A percentile compares a stretch with the other conserved stretches of the same genome.
phyloP scores from a whole-genome alignment of 2,888 invertebrate genomes.

The Himalopsyche tibetana region DNA sequence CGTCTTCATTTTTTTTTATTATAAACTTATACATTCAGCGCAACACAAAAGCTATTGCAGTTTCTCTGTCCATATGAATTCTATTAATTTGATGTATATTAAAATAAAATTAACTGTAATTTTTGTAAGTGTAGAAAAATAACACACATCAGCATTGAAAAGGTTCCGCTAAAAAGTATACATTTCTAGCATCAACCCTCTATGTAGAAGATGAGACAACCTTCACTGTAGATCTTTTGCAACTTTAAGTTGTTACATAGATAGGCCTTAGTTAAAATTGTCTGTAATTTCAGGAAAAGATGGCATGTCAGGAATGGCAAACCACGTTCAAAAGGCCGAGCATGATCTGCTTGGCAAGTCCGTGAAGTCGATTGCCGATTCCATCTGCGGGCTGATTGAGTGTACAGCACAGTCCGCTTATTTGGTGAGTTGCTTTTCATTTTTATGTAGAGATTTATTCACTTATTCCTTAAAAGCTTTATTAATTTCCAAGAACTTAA shows the following conservation, averaged over 20 bases:
- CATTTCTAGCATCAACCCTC: too few relatives aligned
- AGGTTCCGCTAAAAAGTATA: too few relatives aligned
- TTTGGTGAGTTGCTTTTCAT: constrained; percentile 74
- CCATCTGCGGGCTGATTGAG: constrained; percentile 95
- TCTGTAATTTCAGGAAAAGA: constrained; percentile 77
- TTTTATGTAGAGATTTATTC: too few relatives aligned
- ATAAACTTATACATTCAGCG: neutral
- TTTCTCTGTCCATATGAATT: neutral
- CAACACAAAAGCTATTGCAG: neutral
- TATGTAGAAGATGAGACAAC: too few relatives aligned
- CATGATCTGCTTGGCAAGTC: constrained; percentile 90
- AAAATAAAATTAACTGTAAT: too few relatives aligned
- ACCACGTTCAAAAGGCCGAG: constrained; percentile 91
- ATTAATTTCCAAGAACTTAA: too few relatives aligned
- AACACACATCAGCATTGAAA: too few relatives aligned
- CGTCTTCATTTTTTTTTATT: neutral
- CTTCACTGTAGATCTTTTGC: too few relatives aligned
- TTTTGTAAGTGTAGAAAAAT: too few relatives aligned
- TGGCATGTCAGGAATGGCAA: constrained; percentile 96
- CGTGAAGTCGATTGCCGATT: constrained; percentile 88
- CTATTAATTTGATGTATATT: too few relatives aligned
- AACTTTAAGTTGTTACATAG: too few relatives aligned
- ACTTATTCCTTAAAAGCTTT: too few relatives aligned
- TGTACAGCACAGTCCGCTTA: constrained; percentile 97
- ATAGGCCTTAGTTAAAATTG: neutral